phyloP scores from a whole-genome alignment of 2,797 vertebrate genomes.

The Danio albolineatus region DNA sequence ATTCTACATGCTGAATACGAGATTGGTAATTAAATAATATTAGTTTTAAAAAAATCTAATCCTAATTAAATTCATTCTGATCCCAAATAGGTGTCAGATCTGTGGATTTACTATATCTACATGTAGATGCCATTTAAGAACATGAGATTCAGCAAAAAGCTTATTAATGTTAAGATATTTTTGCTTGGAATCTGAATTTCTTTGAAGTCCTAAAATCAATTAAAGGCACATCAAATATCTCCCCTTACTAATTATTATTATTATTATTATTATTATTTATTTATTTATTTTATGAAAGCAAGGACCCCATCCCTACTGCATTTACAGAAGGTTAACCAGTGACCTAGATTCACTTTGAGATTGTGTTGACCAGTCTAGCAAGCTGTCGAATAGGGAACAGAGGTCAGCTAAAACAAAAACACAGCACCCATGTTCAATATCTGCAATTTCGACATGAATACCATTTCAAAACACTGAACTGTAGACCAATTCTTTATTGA shows the following conservation, averaged over 20 bases:
- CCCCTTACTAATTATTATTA: not conserved
- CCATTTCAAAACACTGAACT: too few species aligned
- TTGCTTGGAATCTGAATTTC: not conserved
- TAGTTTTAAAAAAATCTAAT: too few species aligned
- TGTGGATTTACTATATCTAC: not conserved
- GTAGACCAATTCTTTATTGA: not conserved
- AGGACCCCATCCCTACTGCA: too few species aligned
- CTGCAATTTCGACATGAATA: not conserved
- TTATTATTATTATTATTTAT: too few species aligned
- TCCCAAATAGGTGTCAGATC: not conserved
- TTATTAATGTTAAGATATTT: not conserved
- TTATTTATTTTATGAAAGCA: conserved; percentile 4
- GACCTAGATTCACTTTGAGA: conserved; percentile 6
- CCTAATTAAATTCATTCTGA: too few species aligned
- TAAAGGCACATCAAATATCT: not conserved
- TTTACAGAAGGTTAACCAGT: conserved; percentile 11
- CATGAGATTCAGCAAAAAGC: not conserved
- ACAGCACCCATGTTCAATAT: not conserved
- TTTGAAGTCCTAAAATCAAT: not conserved
- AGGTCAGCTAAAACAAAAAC: conserved; percentile 5
- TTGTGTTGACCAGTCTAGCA: not conserved
- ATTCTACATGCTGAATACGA: too few species aligned
- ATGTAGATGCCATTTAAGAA: not conserved
- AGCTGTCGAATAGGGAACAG: not conserved
- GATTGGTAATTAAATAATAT: too few species aligned